These are phyloP conservation scores for Narcine bancroftii DNA, from an alignment of 2,113 vertebrate species.

Conservation along the genomic window DNA sequence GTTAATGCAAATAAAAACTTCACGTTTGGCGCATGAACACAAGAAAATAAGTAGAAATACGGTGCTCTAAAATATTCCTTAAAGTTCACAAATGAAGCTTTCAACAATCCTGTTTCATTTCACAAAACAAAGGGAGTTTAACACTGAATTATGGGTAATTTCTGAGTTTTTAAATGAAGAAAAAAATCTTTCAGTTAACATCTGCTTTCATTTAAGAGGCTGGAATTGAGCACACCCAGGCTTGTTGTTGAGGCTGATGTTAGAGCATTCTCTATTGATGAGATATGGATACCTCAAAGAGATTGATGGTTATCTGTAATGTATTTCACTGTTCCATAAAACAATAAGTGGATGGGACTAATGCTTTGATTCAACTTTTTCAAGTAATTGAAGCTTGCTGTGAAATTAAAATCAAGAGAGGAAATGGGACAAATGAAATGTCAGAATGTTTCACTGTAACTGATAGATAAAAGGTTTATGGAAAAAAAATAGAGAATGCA, in stretches of 20 bases:
- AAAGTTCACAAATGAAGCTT: neutral
- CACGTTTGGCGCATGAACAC: neutral
- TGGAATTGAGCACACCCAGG: constrained; percentile 6
- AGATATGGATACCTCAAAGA: neutral
- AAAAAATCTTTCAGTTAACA: neutral
- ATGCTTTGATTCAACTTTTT: neutral
- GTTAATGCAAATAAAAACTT: neutral
- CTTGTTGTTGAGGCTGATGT: neutral
- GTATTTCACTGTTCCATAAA: neutral
- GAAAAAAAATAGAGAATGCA: no score
- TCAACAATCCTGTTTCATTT: neutral
- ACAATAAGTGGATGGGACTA: neutral
- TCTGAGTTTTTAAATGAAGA: neutral
- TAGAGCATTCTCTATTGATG: neutral
- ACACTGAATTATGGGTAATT: neutral
- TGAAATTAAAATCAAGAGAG: neutral
- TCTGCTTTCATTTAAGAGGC: neutral
- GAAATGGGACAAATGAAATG: neutral
- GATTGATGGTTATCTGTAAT: neutral
- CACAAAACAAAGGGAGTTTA: neutral
- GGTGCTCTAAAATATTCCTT: neutral
- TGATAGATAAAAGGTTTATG: neutral
- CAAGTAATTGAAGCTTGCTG: neutral
- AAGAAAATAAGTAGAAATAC: neutral
- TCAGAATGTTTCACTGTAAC: neutral